Base-by-base conservation (phyloP, 2,888 invertebrate genomes). In the Harpagoxenus sublaevis region DNA sequence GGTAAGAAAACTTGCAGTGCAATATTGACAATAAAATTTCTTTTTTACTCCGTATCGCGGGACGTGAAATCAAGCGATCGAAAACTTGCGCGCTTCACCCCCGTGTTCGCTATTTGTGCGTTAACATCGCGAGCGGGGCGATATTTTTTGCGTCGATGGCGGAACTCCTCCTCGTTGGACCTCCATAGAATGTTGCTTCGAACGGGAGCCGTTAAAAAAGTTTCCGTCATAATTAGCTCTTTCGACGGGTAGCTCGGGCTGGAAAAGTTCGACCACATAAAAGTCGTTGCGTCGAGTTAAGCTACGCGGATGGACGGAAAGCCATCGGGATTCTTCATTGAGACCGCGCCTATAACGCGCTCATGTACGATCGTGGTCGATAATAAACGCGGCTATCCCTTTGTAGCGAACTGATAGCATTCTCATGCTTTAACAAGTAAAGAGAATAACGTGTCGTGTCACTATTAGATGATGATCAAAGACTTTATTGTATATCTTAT, bases 231-330 rank as follows among this genome's bases (percentile, higher is more conserved):
- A 85, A 84, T 60, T 57, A 71, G 60, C n/a, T 62, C 73, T 71
- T 73, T 62, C 73, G 51, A 70, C 53, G 42, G 68, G 66, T 18
- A 78, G 45, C 12, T 55, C 70, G 12, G 31, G 23, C 65, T 53
- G 60, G 35, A 9, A 71, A 86, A 86, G 83, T 86, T 87, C 45
- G 42, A 66, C 73, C 75, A 51, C 83, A 74, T 77, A 63, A 86
- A 86, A 78, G 63, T 83, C 57, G 74, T 68, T 48, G 48, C 71
- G 70, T 79, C 57, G 63, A 78, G 55, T 84, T 83, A 75, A 84
- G 51, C 55, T 39, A 35, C 63, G 48, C 83, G 84, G 45, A 70
- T 77, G 62, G 15, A 39, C 45, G 42, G 60, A 28, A 28, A 28
- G 60, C 45, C 39, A 57, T 82, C 48, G 42, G 42, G 81, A 63